Evolutionary conservation across 2,888 invertebrate species (phyloP), one percentile per base, ranked within the genome.

Genomic region (Lasioglossum marginatum): DNA sequence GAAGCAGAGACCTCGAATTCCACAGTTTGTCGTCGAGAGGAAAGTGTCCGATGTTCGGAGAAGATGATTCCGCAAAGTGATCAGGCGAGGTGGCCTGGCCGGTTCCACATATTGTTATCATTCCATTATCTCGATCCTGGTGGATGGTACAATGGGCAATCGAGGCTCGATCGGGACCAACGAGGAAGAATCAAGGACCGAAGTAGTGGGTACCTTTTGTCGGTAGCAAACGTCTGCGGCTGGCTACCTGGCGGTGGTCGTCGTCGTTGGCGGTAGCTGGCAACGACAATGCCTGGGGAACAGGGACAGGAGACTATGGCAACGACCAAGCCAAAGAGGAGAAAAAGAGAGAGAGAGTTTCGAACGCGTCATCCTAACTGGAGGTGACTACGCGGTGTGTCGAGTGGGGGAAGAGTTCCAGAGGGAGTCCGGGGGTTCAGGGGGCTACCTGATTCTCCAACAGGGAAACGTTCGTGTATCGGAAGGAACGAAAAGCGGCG

Each of bases 381-480:
- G 83, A 34, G 88, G 84, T 81, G 87, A 78, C 81, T 74, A 73
- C 45, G 37, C 19, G 74, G 31, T 27, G n/a, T 63, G n/a, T 45
- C 68, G 63, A 63, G 63, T 31, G 31, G 63, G 45, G 81, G 60
- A 0, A 72, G 80, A 14, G 43, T 43, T 37, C 82, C 72, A 72
- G 76, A 72, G 43, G 27, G 37, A 27, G n/a, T 19, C 19, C 19
- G 34, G 60, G 43, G 43, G 48, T 60, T 40, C 63, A 72, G 68
- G 85, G 74, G 80, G 45, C 37, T 89, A 86, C 84, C 85, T 89
- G 87, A 87, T 87, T 87, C 77, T 79, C 79, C 74, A 37, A 19
- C 84, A 81, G 81, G 77, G 85, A 92, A 89, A 93, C 92, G 91
- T 92, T 92, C 92, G 91, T 89, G 90, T 92, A 92, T 93, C 90